Conservation (phyloP, 2,888 invertebrate genomes). For the Clivina fossor region DNA sequence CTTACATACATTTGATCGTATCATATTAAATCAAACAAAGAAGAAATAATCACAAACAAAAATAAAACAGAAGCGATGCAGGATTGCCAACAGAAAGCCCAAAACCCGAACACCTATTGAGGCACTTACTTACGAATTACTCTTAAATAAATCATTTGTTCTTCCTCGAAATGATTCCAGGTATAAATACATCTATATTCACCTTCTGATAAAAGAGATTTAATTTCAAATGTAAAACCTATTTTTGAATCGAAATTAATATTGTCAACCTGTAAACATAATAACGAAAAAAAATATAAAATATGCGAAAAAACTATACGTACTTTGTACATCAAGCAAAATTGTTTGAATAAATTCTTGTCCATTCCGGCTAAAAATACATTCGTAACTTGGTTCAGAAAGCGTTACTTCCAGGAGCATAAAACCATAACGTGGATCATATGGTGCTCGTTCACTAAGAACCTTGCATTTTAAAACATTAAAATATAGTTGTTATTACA, state of each 20-base stretch:
- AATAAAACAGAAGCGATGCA: slow-evolving; percentile 34
- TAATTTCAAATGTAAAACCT: slow-evolving; percentile 52
- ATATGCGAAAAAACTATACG: slow-evolving; percentile 19
- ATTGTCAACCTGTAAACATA: slow-evolving; percentile 42
- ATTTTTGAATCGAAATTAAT: slow-evolving; percentile 53
- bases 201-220: slow-evolving; percentile 46
- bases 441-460: neutral
- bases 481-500: too few species aligned
- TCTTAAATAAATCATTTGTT: slow-evolving; percentile 36
- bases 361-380: slow-evolving; percentile 9
- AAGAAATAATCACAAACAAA: slow-evolving; percentile 30
- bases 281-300: slow-evolving; percentile 13
- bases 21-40: too few species aligned
- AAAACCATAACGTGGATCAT: slow-evolving; percentile 6
- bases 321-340: slow-evolving; percentile 13
- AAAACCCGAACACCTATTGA: slow-evolving; percentile 29
- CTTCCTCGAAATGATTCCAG: slow-evolving; percentile 36
- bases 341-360: neutral
- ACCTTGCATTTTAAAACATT: slow-evolving; percentile 1
- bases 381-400: neutral
- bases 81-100: slow-evolving; percentile 5
- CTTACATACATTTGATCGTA: too few species aligned
- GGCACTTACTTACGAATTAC: slow-evolving; percentile 43
- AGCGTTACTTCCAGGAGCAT: neutral
- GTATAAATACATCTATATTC: slow-evolving; percentile 46